These are phyloP conservation scores for Leucania comma DNA, from an alignment of 2,888 invertebrate species.

Conservation along the genomic window DNA sequence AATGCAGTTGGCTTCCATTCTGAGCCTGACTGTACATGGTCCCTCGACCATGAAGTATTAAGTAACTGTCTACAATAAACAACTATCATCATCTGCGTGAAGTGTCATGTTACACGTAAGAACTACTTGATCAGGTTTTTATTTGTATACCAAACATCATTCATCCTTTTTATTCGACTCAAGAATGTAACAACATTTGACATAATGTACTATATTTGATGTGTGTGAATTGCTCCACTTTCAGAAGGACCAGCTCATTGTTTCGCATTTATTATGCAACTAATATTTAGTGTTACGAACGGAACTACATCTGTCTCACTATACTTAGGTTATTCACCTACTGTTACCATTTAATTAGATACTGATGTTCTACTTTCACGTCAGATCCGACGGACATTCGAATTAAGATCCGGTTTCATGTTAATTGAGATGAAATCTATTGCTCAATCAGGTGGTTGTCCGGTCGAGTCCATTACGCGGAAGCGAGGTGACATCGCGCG, in stretches of 20 bases:
- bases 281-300: constrained; percentile 43
- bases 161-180: no score
- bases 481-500: constrained; percentile 48
- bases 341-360: constrained; percentile 41
- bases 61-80: constrained; percentile 73
- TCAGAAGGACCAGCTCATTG: constrained; percentile 34
- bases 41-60: constrained; percentile 76
- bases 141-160: constrained; percentile 20
- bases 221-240: constrained; percentile 32
- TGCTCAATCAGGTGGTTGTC: constrained; percentile 55
- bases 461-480: constrained; percentile 38
- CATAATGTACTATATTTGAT: not conserved
- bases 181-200: no score
- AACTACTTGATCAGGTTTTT: constrained; percentile 13
- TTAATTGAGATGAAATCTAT: constrained; percentile 52
- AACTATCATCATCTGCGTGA: constrained; percentile 33
- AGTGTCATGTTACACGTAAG: constrained; percentile 39
- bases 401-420: constrained; percentile 52
- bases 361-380: constrained; percentile 56
- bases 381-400: constrained; percentile 30
- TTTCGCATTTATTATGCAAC: constrained; percentile 38
- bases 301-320: constrained; percentile 20
- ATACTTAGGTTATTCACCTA: constrained; percentile 37
- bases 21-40: constrained; percentile 68
- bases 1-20: constrained; percentile 76